Base-by-base conservation (phyloP, 1,140 invertebrate genomes). In the Pogonomyrmex barbatus region DNA sequence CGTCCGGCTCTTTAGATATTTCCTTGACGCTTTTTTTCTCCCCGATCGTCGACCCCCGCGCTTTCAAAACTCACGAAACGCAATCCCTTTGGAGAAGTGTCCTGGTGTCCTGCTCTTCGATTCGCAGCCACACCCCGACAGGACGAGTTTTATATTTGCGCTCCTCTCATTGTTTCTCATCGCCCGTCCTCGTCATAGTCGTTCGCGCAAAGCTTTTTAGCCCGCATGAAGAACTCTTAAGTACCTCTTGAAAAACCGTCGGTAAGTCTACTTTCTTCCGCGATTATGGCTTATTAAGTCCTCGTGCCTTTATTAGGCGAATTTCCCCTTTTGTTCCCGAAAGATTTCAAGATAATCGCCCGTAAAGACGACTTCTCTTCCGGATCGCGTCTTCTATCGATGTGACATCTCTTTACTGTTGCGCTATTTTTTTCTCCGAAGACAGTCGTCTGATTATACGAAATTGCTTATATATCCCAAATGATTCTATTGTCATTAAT, bases 231-330 rank as follows among this genome's bases (percentile, higher is more conserved):
- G 68, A 83, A 83, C 54, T 83, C 68, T 83, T 83, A 75, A 83
- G 79, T 83, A 83, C 42, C 54, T 83, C 68, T 75, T 83, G 68
- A 75, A 83, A 83, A 83, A 83, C 68, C 68, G 68, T 73, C 54
- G 63, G 42, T 75, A 83, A 83, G 68, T 83, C 68, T 50, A 83
- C 54, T 75, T 83, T 83, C 68, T 83, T 83, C 79, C 68, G 33
- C 79, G 79, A 83, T 83, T 83, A 83, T 62, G 68, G 79, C 79
- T 73, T 83, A 83, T 83, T 83, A 83, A 83, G 33, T 45, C 14
- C 12, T 42, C 68, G 30, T 60, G 68, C 79, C 68, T 83, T 83
- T 83, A 83, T 83, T 83, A 83, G 68, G 33, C 54, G 68, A 60
- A 42, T 73, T 75, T 78, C 63, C 45, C 71, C 76, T 87, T 70